phyloP scores from a whole-genome alignment of 2,888 invertebrate genomes.

The Pristionchus japonicus region DNA sequence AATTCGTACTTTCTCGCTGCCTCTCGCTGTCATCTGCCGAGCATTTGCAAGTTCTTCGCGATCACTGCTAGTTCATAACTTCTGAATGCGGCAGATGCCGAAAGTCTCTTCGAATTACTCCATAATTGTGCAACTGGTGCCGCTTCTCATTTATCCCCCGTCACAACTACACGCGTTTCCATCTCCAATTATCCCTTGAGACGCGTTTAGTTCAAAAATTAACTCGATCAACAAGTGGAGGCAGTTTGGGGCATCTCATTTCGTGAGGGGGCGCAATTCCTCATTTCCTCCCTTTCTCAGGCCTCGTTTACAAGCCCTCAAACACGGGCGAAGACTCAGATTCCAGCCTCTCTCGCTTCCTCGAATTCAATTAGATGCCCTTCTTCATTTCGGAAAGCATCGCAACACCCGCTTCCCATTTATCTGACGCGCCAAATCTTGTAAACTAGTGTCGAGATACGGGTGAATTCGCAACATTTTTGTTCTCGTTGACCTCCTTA shows the following conservation, averaged over 20 bases:
- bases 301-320: slow-evolving; percentile 30
- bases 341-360: not conserved
- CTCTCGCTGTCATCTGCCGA: not conserved
- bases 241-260: not conserved
- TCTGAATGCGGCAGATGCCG: not conserved
- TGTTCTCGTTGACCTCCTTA: not conserved
- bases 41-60: not conserved
- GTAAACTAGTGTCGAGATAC: not conserved
- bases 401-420: not conserved
- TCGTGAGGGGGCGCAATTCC: not conserved
- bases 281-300: slow-evolving; percentile 25
- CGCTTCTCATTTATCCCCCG: not conserved
- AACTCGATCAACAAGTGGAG: not conserved
- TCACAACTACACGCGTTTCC: not conserved
- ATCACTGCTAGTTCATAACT: not conserved
- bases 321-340: slow-evolving; percentile 7
- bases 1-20: not conserved
- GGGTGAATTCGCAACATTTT: not conserved
- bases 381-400: not conserved
- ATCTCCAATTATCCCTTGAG: not conserved
- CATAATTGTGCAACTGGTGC: not conserved
- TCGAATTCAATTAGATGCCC: slow-evolving; percentile 31
- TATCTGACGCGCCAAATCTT: not conserved
- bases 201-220: not conserved
- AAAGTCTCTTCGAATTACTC: not conserved